Evolutionary conservation across 2,888 invertebrate genomes (phyloP).

Genomic region (Lasioglossum zephyrum): DNA sequence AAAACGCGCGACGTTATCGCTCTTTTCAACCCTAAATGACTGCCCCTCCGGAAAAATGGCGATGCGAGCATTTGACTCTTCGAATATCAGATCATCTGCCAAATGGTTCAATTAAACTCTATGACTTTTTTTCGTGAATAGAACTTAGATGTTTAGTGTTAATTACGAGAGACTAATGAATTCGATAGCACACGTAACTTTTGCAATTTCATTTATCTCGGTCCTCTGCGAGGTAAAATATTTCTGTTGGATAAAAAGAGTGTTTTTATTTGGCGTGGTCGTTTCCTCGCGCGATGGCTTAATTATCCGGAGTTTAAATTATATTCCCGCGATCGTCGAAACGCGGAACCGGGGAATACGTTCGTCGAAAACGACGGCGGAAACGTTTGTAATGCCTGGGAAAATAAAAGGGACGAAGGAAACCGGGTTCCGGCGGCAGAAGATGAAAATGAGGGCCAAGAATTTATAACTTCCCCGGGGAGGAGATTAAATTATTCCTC

Average conservation of each 20-base stretch:
- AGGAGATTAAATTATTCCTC: slow-evolving; percentile 34
- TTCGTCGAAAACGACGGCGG: neutral
- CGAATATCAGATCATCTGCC: neutral
- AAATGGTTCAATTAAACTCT: neutral
- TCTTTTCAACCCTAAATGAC: neutral
- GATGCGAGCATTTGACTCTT: neutral
- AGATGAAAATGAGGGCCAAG: slow-evolving; percentile 19
- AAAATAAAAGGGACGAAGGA: neutral
- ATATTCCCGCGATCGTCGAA: neutral
- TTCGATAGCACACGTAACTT: neutral
- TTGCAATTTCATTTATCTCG: neutral
- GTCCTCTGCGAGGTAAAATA: neutral
- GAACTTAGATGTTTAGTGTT: neutral
- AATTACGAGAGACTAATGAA: neutral
- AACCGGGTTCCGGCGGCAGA: neutral
- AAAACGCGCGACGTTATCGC: neutral
- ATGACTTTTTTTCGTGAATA: neutral
- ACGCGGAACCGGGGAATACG: neutral
- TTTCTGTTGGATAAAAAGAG: neutral
- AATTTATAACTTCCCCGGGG: slow-evolving; percentile 25
- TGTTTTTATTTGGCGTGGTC: neutral
- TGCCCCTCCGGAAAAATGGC: neutral
- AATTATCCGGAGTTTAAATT: neutral
- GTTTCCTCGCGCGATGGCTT: neutral
- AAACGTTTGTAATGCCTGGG: slow-evolving; percentile 14